Base-by-base conservation (phyloP, 2,113 vertebrate genomes). In the Cyrtonyx montezumae region DNA sequence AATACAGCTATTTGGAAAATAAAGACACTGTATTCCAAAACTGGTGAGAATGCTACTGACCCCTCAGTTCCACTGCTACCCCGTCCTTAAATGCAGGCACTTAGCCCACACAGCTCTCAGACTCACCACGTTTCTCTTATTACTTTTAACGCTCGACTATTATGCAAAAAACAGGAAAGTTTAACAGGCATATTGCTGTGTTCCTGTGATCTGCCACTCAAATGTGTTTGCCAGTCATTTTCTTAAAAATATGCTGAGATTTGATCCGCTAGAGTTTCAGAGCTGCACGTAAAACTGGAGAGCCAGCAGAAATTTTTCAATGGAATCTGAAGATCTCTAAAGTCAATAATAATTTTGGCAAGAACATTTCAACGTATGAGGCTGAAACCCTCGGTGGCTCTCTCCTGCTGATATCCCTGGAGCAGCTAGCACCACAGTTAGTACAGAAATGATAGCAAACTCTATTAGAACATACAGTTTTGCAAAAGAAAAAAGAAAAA, bases 271-370 rank as follows among this genome's bases (percentile, higher is more conserved):
- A 46, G 84, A 84, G 93, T 49, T 91, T 92, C 89, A 86, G 76
- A n/a, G 87, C 95, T 94, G 87, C 90, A 91, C 5, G 76, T 12
- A 56, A 75, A 83, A 91, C 87, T 83, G 79, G 76, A 79, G 79
- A 91, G 89, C 93, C 91, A 90, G 95, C 76, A 87, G 91, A 96
- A 96, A 80, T 91, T 68, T 80, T 84, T 59, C 85, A 93, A 62
- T 88, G 94, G 95, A 96, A 96, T 94, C 90, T 53, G 91, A 96
- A 96, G 93, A 95, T 94, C 94, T 92, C 93, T 95, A 83, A 92
- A 95, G 93, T 95, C 94, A 95, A 96, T 92, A 95, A 22, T 37
- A 61, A 13, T 25, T 91, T 68, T 96, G 95, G 95, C 95, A 94
- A 56, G 61, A 84, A 43, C 43, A 5, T 75, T 80, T 93, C 78